A percentile compares a stretch with the other conserved stretches of the same genome.
Evolutionary conservation across 2,888 invertebrate genomes (phyloP).

Genomic region (Acleris emargana): DNA sequence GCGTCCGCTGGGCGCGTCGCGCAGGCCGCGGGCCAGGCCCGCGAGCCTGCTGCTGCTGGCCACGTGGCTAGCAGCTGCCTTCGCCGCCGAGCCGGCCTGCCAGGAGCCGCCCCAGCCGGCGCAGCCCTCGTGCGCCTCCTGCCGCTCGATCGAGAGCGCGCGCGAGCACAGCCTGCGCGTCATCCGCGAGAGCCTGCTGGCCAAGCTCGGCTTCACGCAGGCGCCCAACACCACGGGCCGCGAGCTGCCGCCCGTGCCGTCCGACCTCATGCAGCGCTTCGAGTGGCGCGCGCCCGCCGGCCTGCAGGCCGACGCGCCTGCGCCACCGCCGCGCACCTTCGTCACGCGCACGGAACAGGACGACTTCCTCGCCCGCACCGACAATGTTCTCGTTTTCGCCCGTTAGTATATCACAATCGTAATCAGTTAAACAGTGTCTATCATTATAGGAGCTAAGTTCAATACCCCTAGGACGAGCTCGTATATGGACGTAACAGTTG

Average conservation of each 20-base stretch:
- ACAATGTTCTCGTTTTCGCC: slow-evolving; percentile 88
- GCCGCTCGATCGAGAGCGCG: slow-evolving; percentile 82
- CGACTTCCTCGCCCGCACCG: slow-evolving; percentile 87
- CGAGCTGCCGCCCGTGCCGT: slow-evolving; percentile 83
- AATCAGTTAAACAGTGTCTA: slow-evolving; percentile 49
- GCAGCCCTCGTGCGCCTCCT: slow-evolving; percentile 77
- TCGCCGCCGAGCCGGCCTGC: slow-evolving; percentile 71
- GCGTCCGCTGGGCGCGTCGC: slow-evolving; percentile 82
- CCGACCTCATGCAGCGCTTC: slow-evolving; percentile 79
- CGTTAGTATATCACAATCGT: slow-evolving; percentile 78
- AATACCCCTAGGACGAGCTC: slow-evolving; percentile 53
- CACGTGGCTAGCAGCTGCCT: slow-evolving; percentile 75
- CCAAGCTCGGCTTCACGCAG: slow-evolving; percentile 84
- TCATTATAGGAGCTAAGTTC: slow-evolving; percentile 54
- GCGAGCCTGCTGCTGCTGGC: slow-evolving; percentile 82
- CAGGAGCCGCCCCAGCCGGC: slow-evolving; percentile 61
- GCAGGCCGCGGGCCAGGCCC: slow-evolving; percentile 84
- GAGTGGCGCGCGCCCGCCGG: slow-evolving; percentile 81
- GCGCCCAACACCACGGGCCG: slow-evolving; percentile 86
- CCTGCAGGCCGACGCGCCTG: slow-evolving; percentile 85
- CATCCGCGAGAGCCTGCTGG: slow-evolving; percentile 86
- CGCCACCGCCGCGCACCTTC: slow-evolving; percentile 75
- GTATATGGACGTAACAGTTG: slow-evolving; percentile 16
- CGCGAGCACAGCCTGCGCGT: slow-evolving; percentile 85
- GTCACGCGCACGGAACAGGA: slow-evolving; percentile 85